Evolutionary conservation across 2,888 invertebrate genomes (phyloP), one percentile per base, ranked within the genome.

Genomic region (Conistra vaccinii): DNA sequence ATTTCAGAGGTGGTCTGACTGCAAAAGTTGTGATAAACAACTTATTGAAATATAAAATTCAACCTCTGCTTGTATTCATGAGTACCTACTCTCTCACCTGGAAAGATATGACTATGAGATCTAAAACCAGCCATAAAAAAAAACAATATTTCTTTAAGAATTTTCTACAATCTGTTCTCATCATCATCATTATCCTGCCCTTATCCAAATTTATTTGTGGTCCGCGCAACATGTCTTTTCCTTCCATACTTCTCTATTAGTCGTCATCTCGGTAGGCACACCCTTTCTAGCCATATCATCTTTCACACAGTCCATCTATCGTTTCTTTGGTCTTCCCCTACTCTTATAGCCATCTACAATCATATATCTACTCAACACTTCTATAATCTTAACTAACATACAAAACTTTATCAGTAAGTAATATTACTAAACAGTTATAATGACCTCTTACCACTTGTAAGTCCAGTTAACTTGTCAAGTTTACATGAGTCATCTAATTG

Each of bases 401-500:
- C n/a, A 51, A 51, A 69, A 14, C 17, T 39, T 32, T 26, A 55
- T 62, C 45, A 55, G 42, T 67, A 58, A n/a, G 42, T 29, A 39
- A 53, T 69, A 42, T 65, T 61, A 57, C 9, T 7, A 14, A 29
- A 81, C 84, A 81, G 85, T 80, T 80, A 84, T 79, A 78, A 80
- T 61, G 58, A 67, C 61, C 14, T 10, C 57, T 73, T 69, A 65
- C 77, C 57, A 69, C 71, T 67, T 61, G 5, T 26, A 57, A 81
- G 68, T 81, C 35, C 72, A 76, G 85, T 82, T 85, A 87, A 73
- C 57, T 70, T 70, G 35, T 66, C 29, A 75, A 76, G 73, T 69
- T 76, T 80, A 74, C 57, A 72, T 85, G 86, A 86, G 55, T 86
- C 86, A 86, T 81, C 79, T 83, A 80, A 87, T 77, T 85, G 78